Conservation (phyloP, 2,797 vertebrate species). For the Characodon lateralis region DNA sequence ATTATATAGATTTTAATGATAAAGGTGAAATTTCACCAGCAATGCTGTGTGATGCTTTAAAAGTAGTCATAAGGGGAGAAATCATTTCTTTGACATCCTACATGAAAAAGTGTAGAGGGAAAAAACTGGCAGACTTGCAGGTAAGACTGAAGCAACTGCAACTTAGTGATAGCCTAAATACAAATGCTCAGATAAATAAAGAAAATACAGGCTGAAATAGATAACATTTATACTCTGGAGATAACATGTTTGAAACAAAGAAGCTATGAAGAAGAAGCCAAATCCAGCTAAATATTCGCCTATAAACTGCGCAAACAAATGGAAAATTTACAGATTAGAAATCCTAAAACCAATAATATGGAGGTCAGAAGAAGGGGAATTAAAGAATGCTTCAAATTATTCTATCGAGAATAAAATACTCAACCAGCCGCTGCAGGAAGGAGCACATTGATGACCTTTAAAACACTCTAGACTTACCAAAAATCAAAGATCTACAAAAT, state of each 20-base stretch:
- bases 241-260: background rate
- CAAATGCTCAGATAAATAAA: background rate
- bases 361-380: background rate
- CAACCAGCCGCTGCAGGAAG: background rate
- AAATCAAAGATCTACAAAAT: background rate
- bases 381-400: background rate
- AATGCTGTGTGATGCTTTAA: too few relatives aligned
- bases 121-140: background rate
- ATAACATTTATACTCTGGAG: background rate
- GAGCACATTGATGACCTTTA: background rate
- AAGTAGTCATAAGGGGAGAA: too few relatives aligned
- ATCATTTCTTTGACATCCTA: too few relatives aligned
- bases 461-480: background rate
- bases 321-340: background rate
- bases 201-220: background rate
- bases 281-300: background rate
- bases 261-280: background rate
- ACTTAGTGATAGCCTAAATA: background rate
- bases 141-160: background rate
- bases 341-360: background rate
- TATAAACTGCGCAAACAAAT: background rate
- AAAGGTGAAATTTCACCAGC: too few relatives aligned
- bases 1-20: background rate
- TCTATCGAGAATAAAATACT: background rate
- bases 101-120: too few relatives aligned